These are phyloP conservation scores for Galeopsomyia nigrocyanea DNA, from an alignment of 2,888 invertebrate species.

Conservation along the genomic window DNA sequence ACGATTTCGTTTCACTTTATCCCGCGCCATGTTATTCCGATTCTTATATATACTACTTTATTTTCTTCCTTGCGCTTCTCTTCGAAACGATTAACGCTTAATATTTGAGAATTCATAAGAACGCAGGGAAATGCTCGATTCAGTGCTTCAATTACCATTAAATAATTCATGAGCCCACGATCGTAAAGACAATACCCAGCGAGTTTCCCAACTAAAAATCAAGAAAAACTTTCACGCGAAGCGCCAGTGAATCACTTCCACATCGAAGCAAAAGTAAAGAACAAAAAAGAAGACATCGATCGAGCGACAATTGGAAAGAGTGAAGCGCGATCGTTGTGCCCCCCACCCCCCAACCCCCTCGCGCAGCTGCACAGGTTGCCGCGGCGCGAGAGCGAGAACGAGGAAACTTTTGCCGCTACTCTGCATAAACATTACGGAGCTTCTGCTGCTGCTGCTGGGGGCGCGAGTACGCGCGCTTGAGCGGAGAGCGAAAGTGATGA, in stretches of 20 bases:
- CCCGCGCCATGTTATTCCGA: slow-evolving; percentile 20
- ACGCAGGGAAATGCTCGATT: too few species aligned
- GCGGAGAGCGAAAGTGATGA: slow-evolving; percentile 65
- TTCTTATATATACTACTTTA: slow-evolving; percentile 13
- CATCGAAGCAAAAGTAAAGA: too few species aligned
- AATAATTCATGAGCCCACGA: too few species aligned
- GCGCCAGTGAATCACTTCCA: background rate
- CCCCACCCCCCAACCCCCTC: too few species aligned
- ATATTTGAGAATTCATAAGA: too few species aligned
- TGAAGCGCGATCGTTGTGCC: background rate
- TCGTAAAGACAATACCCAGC: too few species aligned
- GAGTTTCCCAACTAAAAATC: too few species aligned
- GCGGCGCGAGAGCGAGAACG: slow-evolving; percentile 50
- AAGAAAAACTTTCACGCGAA: background rate
- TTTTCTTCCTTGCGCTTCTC: slow-evolving; percentile 8
- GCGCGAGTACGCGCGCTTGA: slow-evolving; percentile 29
- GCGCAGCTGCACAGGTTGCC: slow-evolving; percentile 45
- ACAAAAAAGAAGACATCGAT: slow-evolving; percentile 3
- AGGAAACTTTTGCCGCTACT: slow-evolving; percentile 65
- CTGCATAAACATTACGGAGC: slow-evolving; percentile 66
- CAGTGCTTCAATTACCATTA: too few species aligned
- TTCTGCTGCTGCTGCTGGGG: too few species aligned
- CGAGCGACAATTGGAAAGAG: background rate
- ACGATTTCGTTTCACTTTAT: slow-evolving; percentile 34
- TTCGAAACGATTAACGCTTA: background rate